phyloP scores from a whole-genome alignment of 2,797 vertebrate species.

The Hipposideros larvatus region DNA sequence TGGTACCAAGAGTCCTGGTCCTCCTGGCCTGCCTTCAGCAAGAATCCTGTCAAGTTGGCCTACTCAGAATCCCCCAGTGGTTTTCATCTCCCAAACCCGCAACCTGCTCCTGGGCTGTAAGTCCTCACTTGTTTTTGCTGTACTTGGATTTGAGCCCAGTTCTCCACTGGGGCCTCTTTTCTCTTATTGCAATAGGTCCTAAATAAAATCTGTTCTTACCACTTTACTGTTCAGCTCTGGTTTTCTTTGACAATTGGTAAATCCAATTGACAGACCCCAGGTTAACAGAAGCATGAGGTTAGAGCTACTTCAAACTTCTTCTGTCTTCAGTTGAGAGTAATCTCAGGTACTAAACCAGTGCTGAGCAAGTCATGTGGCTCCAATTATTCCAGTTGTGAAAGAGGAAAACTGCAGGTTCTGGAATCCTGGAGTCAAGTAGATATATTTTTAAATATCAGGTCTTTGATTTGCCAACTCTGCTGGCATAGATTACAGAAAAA shows the following conservation, averaged over 20 bases:
- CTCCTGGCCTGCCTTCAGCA: background rate
- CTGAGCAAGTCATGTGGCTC: background rate
- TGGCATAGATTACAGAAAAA: background rate
- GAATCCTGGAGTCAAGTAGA: background rate
- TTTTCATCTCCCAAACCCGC: background rate
- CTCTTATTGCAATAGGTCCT: background rate
- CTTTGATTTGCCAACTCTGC: background rate
- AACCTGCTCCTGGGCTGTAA: background rate
- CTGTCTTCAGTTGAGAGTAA: background rate
- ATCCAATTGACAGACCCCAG: background rate
- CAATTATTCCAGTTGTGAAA: background rate
- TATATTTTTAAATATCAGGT: background rate
- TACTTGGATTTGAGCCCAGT: background rate
- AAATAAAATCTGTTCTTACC: background rate
- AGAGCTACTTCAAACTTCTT: background rate
- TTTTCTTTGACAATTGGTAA: background rate
- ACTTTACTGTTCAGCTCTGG: background rate
- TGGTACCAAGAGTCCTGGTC: background rate
- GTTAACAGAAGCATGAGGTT: background rate
- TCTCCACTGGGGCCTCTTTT: background rate
- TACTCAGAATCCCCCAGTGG: background rate
- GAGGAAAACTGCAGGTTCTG: background rate
- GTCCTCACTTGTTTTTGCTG: background rate
- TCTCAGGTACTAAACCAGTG: background rate
- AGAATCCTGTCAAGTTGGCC: background rate